Evolutionary conservation across 1,140 invertebrate genomes (phyloP), one percentile per base, ranked within the genome.

Genomic region (Penaeus japonicus): DNA sequence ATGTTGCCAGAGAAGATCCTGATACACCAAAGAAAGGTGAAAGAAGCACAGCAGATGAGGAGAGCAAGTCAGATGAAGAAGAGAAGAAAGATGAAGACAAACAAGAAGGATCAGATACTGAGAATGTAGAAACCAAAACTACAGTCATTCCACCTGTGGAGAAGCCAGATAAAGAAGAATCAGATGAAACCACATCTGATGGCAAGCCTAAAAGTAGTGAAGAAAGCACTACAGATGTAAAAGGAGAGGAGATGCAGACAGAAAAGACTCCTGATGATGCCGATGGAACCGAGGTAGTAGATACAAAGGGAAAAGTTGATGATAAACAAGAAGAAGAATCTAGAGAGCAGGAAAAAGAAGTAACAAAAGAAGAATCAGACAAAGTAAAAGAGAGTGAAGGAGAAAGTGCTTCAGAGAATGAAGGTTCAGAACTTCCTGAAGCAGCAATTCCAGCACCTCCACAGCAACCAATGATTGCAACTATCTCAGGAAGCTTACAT

Each of bases 1-100:
- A 93, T 47, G 92, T 93, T 85, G 93, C 92, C n/a, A 91, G 93
- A 32, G 93, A 94, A 90, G 47, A 47, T 47, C 47, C 73, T 35
- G 73, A 77, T 24, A 27, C 73, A 89, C 79, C 15, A 59, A 70
- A 35, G 55, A 70, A 78, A 82, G 77, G 65, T 77, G 22, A 57
- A 78, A 59, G 81, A 73, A 59, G 65, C 54, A 78, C 27, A 73
- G 35, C 27, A 30, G 70, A 73, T 27, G 70, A 73, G 27, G 70
- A 73, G 20, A 32, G 70, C 35, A 73, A 73, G 35, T 73, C 70
- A 30, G 70, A 73, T 73, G 70, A 73, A 73, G 70, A 73, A 32
- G 70, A 73, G 35, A 73, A 73, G 70, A 73, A 73, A 73, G 70
- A 73, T 73, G 70, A 73, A 32, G 70, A 27, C 24, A 73, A 73